These are phyloP conservation scores for Bradypus variegatus DNA, from an alignment of 2,797 vertebrate genomes.

Conservation along the genomic window DNA sequence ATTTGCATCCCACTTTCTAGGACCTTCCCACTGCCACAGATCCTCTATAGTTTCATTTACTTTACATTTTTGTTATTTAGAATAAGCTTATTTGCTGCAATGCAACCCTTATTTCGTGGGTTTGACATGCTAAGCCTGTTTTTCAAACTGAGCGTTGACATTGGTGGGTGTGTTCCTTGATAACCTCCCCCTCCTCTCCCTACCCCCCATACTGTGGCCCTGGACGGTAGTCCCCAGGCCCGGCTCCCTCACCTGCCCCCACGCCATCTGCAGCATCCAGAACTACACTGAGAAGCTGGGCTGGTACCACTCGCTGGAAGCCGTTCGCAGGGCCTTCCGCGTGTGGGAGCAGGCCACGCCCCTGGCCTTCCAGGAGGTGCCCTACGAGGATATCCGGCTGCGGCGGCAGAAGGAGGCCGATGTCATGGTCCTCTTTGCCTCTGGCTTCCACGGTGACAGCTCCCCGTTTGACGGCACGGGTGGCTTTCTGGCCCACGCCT, in stretches of 20 bases:
- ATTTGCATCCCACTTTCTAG: not conserved
- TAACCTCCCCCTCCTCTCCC: not conserved
- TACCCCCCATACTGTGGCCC: not conserved
- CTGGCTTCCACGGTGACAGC: slow-evolving; percentile 94
- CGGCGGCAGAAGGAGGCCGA: slow-evolving; percentile 88
- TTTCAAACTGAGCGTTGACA: not conserved
- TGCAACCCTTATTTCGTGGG: not conserved
- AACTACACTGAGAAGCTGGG: slow-evolving; percentile 96
- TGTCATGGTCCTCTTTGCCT: slow-evolving; percentile 97
- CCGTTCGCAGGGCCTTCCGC: slow-evolving; percentile 85
- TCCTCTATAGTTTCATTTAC: not conserved
- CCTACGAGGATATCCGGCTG: slow-evolving; percentile 87
- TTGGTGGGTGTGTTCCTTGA: not conserved
- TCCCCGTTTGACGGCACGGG: slow-evolving; percentile 93
- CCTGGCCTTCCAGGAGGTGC: slow-evolving; percentile 87
- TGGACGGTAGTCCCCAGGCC: not conserved
- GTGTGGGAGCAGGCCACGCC: slow-evolving; percentile 91
- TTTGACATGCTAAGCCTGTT: not conserved
- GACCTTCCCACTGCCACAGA: not conserved
- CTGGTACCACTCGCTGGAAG: slow-evolving; percentile 84
- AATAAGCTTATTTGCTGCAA: not conserved
- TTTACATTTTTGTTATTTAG: not conserved
- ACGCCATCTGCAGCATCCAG: slow-evolving; percentile 80
- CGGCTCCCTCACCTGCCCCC: not conserved
- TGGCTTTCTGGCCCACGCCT: slow-evolving; percentile 93